phyloP scores from a whole-genome alignment of 2,797 vertebrate genomes.

The Labeo calbasu region DNA sequence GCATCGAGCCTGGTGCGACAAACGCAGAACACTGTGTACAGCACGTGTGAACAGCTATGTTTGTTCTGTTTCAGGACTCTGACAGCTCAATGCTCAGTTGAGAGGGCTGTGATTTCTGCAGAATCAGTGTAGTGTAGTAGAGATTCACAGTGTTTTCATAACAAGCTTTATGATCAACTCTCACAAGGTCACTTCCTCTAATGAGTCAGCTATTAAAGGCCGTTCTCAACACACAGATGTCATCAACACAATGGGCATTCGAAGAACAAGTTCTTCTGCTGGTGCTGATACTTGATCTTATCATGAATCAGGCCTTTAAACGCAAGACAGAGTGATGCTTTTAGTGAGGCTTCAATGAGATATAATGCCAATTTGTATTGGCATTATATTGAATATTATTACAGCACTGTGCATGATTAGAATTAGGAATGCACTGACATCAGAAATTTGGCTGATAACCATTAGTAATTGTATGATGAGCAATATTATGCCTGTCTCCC shows the following conservation, averaged over 20 bases:
- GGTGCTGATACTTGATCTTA: neutral
- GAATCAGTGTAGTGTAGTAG: slow-evolving; percentile 17
- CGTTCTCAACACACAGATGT: slow-evolving; percentile 2
- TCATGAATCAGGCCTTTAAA: neutral
- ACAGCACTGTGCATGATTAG: neutral
- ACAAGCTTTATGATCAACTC: slow-evolving; percentile 35
- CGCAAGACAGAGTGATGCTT: neutral
- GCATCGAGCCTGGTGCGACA: neutral
- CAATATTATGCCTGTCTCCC: neutral
- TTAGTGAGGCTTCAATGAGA: neutral
- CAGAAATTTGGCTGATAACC: neutral
- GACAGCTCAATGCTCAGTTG: neutral
- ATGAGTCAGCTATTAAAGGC: slow-evolving; percentile 48
- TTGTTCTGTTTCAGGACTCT: neutral
- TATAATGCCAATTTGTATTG: neutral
- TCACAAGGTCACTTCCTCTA: slow-evolving; percentile 55
- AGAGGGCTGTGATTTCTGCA: neutral
- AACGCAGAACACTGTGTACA: neutral
- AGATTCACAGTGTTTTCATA: slow-evolving; percentile 13
- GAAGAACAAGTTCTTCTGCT: neutral
- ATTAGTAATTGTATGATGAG: neutral
- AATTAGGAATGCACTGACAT: neutral
- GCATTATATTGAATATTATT: neutral
- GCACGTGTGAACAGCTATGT: neutral
- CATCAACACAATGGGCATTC: neutral